Evolutionary conservation across 2,113 vertebrate genomes (phyloP).

Genomic region (Menidia beryllina): DNA sequence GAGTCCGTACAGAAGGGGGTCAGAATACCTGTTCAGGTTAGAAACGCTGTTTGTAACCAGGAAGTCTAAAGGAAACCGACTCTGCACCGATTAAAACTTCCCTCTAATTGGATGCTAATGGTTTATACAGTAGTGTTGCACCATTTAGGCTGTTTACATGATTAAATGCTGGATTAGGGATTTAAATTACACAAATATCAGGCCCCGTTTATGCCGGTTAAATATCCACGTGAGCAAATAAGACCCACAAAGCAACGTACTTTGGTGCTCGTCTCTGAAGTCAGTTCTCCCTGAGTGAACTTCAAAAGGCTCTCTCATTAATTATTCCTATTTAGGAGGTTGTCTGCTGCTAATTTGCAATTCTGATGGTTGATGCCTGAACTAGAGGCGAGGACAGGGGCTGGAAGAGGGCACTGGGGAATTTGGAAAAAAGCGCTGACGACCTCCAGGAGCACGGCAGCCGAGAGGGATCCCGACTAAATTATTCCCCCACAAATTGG

Average conservation of each 20-base stretch:
- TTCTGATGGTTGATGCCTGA: constrained; percentile 54
- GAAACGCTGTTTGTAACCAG: neutral
- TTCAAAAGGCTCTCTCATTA: constrained; percentile 65
- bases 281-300: constrained; percentile 28
- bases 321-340: constrained; percentile 66
- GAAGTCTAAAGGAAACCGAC: neutral
- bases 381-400: constrained; percentile 36
- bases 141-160: neutral
- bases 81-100: neutral
- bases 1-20: too few relatives aligned
- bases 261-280: constrained; percentile 19
- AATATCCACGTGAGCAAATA: neutral
- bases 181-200: constrained; percentile 4
- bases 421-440: constrained; percentile 55
- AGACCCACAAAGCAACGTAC: constrained; percentile 16
- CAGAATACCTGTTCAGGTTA: too few relatives aligned
- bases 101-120: neutral
- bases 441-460: constrained; percentile 7
- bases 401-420: constrained; percentile 5
- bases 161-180: neutral
- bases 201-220: neutral
- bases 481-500: constrained; percentile 61
- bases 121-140: neutral
- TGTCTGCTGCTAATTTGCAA: constrained; percentile 62
- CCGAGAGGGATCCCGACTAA: constrained; percentile 40